Base-by-base conservation (phyloP, 2,113 vertebrate genomes). In the Orycteropus afer region DNA sequence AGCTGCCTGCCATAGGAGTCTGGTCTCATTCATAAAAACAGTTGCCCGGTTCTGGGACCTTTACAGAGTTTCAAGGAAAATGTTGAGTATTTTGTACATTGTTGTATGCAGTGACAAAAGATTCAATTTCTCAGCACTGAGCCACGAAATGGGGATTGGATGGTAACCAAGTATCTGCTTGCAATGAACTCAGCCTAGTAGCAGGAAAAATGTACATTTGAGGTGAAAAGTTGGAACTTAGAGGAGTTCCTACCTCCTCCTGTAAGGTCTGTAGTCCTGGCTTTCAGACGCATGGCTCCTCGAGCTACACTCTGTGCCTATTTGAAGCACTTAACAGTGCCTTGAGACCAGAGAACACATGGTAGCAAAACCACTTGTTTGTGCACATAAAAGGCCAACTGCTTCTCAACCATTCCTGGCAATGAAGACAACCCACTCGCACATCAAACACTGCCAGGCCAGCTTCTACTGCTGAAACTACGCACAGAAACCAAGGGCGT, bases 261-360 rank as follows among this genome's bases (percentile, higher is more conserved):
- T 71, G 9, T 8, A 18, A 18, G 11, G 63, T 34, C 61, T 53
- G 40, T 47, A 11, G 37, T 18, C 51, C 78, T 23, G 61, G 69
- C 42, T n/a, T 57, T 81, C 0, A 2, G 32, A 59, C 47, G 63
- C 47, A 55, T 14, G 55, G 67, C 37, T 71, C 20, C 15, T 3
- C 0, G 5, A 42, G 18, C 49, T 18, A 27, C n/a, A 13, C 11
- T 14, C 18, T 0, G 1, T 27, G 69, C 40, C 25, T 20, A 0
- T 57, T 32, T 79, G 77, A 84, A 69, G 85, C 47, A 47, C 25
- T 65, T 55, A n/a, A 34, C 45, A 4, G 51, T 5, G 9, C 25
- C 20, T 9, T 0, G 18, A 92, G 63, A 77, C 57, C 71, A 77
- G 80, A 69, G 8, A 69, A 9, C 40, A 85, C 20, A 13, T 0